Evolutionary conservation across 2,888 invertebrate species (phyloP).

Genomic region (Hyposoter dolosus): DNA sequence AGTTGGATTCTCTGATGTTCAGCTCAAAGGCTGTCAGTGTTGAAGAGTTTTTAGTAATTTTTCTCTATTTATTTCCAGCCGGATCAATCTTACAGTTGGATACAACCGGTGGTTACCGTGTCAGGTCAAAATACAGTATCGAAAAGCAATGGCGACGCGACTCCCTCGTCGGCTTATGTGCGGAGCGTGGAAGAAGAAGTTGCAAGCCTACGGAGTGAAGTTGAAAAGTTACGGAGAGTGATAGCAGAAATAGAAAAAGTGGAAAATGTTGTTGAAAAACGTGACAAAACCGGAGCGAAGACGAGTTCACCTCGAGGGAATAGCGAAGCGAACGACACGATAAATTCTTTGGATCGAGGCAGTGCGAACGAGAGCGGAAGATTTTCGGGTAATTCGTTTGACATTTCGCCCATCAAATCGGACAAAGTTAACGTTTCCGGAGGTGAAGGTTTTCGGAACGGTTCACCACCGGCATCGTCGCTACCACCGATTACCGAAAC

Average conservation of each 20-base stretch:
- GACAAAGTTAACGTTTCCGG: slow-evolving; percentile 56
- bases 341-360: slow-evolving; percentile 23
- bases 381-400: slow-evolving; percentile 70
- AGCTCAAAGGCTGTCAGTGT: neutral
- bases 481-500: slow-evolving; percentile 70
- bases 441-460: slow-evolving; percentile 63
- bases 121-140: slow-evolving; percentile 87
- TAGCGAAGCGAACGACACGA: slow-evolving; percentile 11
- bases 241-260: slow-evolving; percentile 61
- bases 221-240: slow-evolving; percentile 70
- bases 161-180: slow-evolving; percentile 89
- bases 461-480: slow-evolving; percentile 52
- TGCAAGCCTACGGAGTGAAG: slow-evolving; percentile 70
- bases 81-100: slow-evolving; percentile 96
- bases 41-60: neutral
- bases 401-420: slow-evolving; percentile 69
- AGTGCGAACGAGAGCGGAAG: slow-evolving; percentile 71
- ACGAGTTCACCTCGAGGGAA: slow-evolving; percentile 68
- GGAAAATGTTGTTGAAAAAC: slow-evolving; percentile 37
- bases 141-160: slow-evolving; percentile 89
- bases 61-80: slow-evolving; percentile 87
- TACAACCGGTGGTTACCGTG: slow-evolving; percentile 90
- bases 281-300: slow-evolving; percentile 26
- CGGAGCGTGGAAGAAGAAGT: slow-evolving; percentile 72
- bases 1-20: neutral